Conservation (phyloP, 2,888 invertebrate species). For the Opisthograptis luteolata region DNA sequence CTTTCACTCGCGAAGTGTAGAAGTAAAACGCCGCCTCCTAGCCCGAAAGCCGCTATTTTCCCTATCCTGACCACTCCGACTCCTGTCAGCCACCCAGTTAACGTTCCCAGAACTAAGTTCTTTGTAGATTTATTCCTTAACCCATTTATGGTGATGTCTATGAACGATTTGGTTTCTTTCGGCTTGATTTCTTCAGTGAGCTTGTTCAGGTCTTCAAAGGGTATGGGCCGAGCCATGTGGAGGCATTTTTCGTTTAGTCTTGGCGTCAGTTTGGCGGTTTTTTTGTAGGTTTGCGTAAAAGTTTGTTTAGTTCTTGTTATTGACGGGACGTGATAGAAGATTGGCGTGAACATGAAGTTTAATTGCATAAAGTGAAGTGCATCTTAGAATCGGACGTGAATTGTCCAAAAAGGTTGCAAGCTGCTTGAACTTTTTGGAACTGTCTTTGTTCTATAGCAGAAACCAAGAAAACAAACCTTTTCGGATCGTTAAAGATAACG, state of each 20-base stretch:
- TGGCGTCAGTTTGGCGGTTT: conserved; percentile 14
- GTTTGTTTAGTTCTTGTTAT: conserved; percentile 6
- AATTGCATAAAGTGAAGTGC: too few relatives aligned
- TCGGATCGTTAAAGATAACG: too few relatives aligned
- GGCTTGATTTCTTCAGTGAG: conserved; percentile 46
- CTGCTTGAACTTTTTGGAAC: too few relatives aligned
- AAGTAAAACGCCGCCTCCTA: conserved; percentile 94
- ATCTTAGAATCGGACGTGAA: too few relatives aligned
- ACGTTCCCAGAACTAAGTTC: conserved; percentile 62
- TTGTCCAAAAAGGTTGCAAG: too few relatives aligned
- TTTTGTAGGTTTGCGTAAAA: conserved; percentile 1
- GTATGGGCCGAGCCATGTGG: conserved; percentile 66
- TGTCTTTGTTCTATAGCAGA: too few relatives aligned
- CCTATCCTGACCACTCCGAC: conserved; percentile 92
- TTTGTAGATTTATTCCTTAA: conserved; percentile 56
- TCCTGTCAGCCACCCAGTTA: conserved; percentile 87
- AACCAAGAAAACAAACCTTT: too few relatives aligned
- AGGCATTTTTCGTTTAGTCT: conserved; percentile 41
- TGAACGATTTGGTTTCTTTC: conserved; percentile 45
- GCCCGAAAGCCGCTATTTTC: conserved; percentile 93
- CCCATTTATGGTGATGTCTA: conserved; percentile 55
- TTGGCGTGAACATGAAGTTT: too few relatives aligned
- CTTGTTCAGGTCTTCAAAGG: conserved; percentile 47
- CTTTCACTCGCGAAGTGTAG: conserved; percentile 94
- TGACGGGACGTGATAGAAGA: background rate